Conservation (phyloP, 2,113 vertebrate genomes). For the Polypterus bichir region DNA sequence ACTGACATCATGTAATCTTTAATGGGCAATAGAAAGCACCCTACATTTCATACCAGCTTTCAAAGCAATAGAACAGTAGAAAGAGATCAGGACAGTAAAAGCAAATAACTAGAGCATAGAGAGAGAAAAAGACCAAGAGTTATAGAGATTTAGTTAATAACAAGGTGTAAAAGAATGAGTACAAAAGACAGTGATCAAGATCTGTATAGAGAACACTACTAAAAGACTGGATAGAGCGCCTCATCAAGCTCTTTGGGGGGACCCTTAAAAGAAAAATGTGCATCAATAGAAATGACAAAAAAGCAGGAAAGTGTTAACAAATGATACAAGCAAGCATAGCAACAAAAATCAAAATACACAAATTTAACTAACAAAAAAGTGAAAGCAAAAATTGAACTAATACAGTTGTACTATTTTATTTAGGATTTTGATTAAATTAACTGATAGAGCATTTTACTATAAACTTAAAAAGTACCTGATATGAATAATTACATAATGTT, state of each 20-base stretch:
- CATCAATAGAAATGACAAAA: slow-evolving; percentile 62
- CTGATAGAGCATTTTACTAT: too few relatives aligned
- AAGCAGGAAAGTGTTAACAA: slow-evolving; percentile 48
- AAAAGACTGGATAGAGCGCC: slow-evolving; percentile 61
- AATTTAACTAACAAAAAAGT: background rate
- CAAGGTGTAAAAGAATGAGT: slow-evolving; percentile 42
- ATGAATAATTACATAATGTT: too few relatives aligned
- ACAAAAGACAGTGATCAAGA: slow-evolving; percentile 59
- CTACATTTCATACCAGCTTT: slow-evolving; percentile 71
- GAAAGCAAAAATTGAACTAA: slow-evolving; percentile 1
- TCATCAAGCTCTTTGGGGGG: slow-evolving; percentile 66
- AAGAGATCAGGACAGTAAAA: slow-evolving; percentile 41
- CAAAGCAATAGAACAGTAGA: slow-evolving; percentile 59
- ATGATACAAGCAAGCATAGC: slow-evolving; percentile 12
- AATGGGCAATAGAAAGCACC: slow-evolving; percentile 27
- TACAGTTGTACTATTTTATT: background rate
- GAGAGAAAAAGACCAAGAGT: slow-evolving; percentile 41
- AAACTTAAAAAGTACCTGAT: too few relatives aligned
- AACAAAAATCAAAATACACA: slow-evolving; percentile 2
- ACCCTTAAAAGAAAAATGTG: slow-evolving; percentile 73
- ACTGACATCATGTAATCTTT: slow-evolving; percentile 1
- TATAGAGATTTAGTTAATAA: slow-evolving; percentile 48
- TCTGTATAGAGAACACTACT: slow-evolving; percentile 70
- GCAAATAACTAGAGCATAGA: slow-evolving; percentile 40
- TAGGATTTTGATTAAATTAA: too few relatives aligned